Evolutionary conservation across 2,888 invertebrate species (phyloP), one percentile per base, ranked within the genome.

Genomic region (Xestia c-nigrum): DNA sequence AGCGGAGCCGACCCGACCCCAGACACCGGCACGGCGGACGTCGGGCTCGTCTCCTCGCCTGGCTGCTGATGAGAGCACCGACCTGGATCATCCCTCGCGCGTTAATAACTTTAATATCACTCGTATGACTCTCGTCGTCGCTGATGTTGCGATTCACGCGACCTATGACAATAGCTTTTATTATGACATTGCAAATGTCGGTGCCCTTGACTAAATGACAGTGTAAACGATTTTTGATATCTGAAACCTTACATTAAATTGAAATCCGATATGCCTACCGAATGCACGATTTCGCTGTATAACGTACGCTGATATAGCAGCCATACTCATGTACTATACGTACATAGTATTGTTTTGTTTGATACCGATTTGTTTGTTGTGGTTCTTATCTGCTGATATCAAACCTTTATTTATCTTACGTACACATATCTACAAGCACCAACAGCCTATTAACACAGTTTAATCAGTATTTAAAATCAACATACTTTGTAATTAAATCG

Each of bases 31-130:
- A 61, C 72, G 70, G 12, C 65, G 73, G 69, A 52, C 80, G 72
- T 61, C 69, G 83, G 69, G 80, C 70, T 67, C 78, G 88, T 77
- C 89, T 88, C 89, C 81, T 86, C 92, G 91, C 91, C 86, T 90
- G 89, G 90, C 90, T 87, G 89, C 76, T 85, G 89, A 92, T 91
- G 92, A 91, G 91, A 92, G 91, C 94, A 92, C 90, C 95, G 95
- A 95, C 95, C 95, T 94, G 94, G 87, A 95, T 95, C 94, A 94
- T 93, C 94, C 93, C 92, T 91, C 89, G 87, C 88, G 90, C 92
- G 91, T 91, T 91, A 91, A 89, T 91, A 91, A 90, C 89, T 84
- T 85, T 85, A 86, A 77, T 83, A 82, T 72, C 80, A 83, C 75
- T 84, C 64, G 31, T 84, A 72, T 76, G 70, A 55, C 70, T 78